These are phyloP conservation scores for Odontothrips loti DNA, from an alignment of 2,888 invertebrate species.

Conservation along the genomic window DNA sequence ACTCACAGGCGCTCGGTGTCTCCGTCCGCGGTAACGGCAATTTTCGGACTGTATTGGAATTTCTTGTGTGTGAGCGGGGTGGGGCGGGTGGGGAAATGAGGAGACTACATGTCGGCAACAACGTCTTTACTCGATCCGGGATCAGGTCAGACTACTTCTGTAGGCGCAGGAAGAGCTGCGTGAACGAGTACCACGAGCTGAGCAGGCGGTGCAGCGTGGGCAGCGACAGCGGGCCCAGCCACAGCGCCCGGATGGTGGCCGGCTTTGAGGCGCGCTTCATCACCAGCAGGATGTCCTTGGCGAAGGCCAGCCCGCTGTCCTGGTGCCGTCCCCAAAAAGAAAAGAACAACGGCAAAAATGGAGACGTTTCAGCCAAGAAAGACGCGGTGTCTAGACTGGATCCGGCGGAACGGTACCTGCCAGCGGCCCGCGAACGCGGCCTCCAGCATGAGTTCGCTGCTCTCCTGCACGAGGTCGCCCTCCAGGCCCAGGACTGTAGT, in stretches of 20 bases:
- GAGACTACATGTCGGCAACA: too few species aligned
- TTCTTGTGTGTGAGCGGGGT: too few species aligned
- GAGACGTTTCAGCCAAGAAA: too few species aligned
- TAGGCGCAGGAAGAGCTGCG: background rate
- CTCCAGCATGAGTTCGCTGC: background rate
- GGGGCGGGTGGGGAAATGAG: too few species aligned
- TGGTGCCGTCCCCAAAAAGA: background rate
- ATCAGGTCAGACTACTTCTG: background rate
- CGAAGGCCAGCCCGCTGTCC: background rate
- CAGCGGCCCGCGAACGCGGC: background rate
- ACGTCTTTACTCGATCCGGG: too few species aligned
- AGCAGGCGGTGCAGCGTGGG: constrained; percentile 10
- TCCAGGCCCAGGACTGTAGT: constrained; percentile 1
- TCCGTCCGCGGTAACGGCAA: too few species aligned
- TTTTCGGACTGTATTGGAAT: too few species aligned
- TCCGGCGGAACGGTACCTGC: background rate
- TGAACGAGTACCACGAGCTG: constrained; percentile 3
- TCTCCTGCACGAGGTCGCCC: constrained; percentile 8
- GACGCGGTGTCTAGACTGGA: background rate
- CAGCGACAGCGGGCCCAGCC: constrained; percentile 11
- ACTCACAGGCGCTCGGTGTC: too few species aligned
- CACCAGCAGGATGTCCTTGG: background rate
- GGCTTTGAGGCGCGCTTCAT: background rate
- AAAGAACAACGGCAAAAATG: background rate
- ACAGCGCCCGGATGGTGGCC: background rate